Base-by-base conservation (phyloP, 2,797 vertebrate genomes). In the Tenualosa ilisha region DNA sequence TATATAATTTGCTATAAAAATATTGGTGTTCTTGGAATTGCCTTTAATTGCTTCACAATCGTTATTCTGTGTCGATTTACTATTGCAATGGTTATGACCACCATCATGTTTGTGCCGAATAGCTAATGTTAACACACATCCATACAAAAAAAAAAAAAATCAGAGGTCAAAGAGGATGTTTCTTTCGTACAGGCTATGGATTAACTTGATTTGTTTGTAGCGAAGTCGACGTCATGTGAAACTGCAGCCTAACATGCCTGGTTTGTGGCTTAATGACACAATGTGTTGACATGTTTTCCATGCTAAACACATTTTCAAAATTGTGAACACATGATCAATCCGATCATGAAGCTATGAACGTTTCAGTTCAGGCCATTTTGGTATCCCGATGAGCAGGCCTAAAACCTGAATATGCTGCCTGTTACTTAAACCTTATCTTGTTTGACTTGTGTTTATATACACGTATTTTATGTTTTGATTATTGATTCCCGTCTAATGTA, bases 131-230 rank as follows among this genome's bases (percentile, higher is more conserved):
- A 51, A 12, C 65, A 31, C 65, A 2, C 13, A 72, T 72, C 31
- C 31, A 12, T 49, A 75, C 37, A 37, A 20, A 43, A 22, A 43
- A 0, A 75, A 75, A 75, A 75, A 31, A 40, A 6, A 12, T 17
- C 65, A 75, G 68, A 79, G 72, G 72, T 79, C 72, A 40, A 79
- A 79, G 72, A 79, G 37, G 72, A 75, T 75, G 17, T 75, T 75
- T 46, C 31, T 6, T 40, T 37, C 40, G 68, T 40, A 31, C 37
- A 17, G 26, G 26, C 12, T 68, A 68, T 68, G 26, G 65, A 68
- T 75, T 46, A 20, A 37, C 20, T 20, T 40, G 15, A 15, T 75
- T 40, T 75, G 68, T 75, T 59, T 59, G 20, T 59, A 7, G 56
- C 68, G 40, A 72, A 72, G 15, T 40, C 17, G 37, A 79, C 72